Evolutionary conservation across 2,797 vertebrate genomes (phyloP).

Genomic region (Rhinogobio ventralis): DNA sequence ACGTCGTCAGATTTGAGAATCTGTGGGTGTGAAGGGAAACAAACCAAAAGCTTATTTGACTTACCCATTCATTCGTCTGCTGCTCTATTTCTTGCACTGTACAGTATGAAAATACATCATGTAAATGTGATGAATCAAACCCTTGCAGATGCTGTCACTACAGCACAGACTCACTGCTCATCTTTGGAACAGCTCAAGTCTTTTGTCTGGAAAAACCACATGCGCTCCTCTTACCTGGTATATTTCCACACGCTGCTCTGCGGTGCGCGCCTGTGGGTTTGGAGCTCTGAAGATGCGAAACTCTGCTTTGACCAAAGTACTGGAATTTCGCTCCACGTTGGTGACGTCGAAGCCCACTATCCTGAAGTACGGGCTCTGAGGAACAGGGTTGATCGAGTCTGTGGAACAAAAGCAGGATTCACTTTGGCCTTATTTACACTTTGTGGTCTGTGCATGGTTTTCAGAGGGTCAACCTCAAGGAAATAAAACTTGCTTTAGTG

Average conservation of each 20-base stretch:
- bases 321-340: conserved; percentile 79
- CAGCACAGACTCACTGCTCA: background rate
- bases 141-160: background rate
- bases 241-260: conserved; percentile 84
- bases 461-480: conserved; percentile 43
- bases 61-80: conserved; percentile 7
- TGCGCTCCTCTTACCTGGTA: conserved; percentile 76
- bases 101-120: background rate
- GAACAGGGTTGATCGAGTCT: conserved; percentile 76
- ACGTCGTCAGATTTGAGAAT: conserved; percentile 78
- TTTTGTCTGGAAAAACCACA: conserved; percentile 31
- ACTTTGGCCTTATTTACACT: conserved; percentile 33
- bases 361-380: conserved; percentile 76
- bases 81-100: background rate
- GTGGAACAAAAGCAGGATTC: conserved; percentile 52
- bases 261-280: conserved; percentile 77
- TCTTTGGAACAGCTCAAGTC: background rate
- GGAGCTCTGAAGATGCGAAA: conserved; percentile 84
- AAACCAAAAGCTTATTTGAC: conserved; percentile 6
- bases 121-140: background rate
- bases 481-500: conserved; percentile 31
- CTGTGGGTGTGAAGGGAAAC: conserved; percentile 61
- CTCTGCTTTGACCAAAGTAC: conserved; percentile 82
- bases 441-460: conserved; percentile 34
- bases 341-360: conserved; percentile 80